Evolutionary conservation across 2,113 vertebrate species (phyloP), one percentile per base, ranked within the genome.

Genomic region (Gadus chalcogrammus): DNA sequence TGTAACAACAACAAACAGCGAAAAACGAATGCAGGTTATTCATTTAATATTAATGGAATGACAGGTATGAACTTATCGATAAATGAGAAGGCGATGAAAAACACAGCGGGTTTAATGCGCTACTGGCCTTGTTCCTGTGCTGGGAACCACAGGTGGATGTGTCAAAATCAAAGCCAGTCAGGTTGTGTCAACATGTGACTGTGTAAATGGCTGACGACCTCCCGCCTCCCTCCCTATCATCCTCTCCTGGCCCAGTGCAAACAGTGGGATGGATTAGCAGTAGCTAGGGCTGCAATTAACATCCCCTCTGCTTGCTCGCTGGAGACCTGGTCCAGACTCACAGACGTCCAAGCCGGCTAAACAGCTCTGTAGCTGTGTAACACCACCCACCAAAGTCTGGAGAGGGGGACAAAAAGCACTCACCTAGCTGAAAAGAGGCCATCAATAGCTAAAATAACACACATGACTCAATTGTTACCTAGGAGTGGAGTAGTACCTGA

Each of bases 251-350:
- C 76, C 76, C 71, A 72, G 71, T 71, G 65, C 77, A 88, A 88
- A 86, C 82, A 85, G 79, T 56, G 78, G 69, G 79, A 70, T 64
- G 74, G 86, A 87, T 87, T 84, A 88, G 84, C 79, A 76, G 78
- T 82, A 79, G 85, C 79, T 68, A 68, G 58, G 65, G 35, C 79
- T 77, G 70, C 74, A 81, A 82, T 84, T 79, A 82, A 72, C 71
- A 78, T 69, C 65, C 67, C 64, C 77, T 75, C 69, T 69, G 69
- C 64, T 60, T 20, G 58, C 56, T 73, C 65, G 81, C 69, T 61
- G 38, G 73, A 52, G 71, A 71, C 71, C 31, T 15, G 31, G 59
- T 48, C 65, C 13, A 73, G 16, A 75, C 66, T 65, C 24, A 60
- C 48, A 70, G 13, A 1, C 18, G 22, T 52, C 70, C 18, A 55